Conservation (phyloP, 2,797 vertebrate species). For the Glossophaga mutica region DNA sequence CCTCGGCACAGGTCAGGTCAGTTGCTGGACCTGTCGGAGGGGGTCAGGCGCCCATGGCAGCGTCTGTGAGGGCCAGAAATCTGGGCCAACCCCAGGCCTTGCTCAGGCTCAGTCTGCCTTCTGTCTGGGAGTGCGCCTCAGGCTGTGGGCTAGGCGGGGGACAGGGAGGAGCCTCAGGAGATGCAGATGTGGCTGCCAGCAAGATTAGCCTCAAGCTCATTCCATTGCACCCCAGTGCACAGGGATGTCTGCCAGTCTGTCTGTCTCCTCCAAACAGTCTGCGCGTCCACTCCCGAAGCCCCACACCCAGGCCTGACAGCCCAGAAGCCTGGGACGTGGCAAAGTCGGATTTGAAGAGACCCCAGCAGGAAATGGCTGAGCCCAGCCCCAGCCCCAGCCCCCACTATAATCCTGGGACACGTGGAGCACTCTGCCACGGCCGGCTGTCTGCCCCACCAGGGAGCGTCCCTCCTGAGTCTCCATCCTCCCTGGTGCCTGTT, state of each 20-base stretch:
- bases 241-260: background rate
- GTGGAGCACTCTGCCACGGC: accelerated
- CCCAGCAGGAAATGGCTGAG: background rate
- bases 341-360: background rate
- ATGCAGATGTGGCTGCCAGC: background rate
- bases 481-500: background rate
- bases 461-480: background rate
- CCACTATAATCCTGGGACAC: accelerated
- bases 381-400: background rate
- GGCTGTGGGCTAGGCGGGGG: background rate
- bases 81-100: background rate
- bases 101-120: background rate
- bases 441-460: accelerated
- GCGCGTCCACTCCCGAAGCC: background rate
- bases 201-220: background rate
- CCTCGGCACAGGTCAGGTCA: background rate
- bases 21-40: background rate
- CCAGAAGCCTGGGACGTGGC: background rate
- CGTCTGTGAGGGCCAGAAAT: background rate
- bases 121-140: background rate
- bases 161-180: background rate
- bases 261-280: background rate
- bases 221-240: background rate
- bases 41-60: background rate
- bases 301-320: background rate